A percentile compares a stretch with the other conserved stretches of the same genome.
These are phyloP conservation scores for Allobates femoralis DNA, from an alignment of 2,797 vertebrate species.

Conservation along the genomic window DNA sequence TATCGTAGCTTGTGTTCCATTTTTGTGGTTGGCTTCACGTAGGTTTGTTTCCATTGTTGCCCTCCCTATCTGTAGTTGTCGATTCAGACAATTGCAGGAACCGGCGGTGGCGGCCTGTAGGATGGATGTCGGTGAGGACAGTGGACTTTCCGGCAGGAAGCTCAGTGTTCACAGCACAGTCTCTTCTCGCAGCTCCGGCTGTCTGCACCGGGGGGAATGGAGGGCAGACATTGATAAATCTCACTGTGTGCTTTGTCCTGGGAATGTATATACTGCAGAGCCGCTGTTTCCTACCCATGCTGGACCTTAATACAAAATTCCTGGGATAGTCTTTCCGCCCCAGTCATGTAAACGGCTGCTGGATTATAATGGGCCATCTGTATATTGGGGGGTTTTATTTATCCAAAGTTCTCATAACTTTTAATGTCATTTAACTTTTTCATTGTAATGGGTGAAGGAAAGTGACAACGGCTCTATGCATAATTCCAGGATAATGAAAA, in stretches of 20 bases:
- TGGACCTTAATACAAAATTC: not conserved
- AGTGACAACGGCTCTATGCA: not conserved
- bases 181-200: not conserved
- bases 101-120: not conserved
- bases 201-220: not conserved
- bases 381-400: too few relatives aligned
- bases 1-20: not conserved
- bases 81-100: not conserved
- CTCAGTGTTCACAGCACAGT: not conserved
- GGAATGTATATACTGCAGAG: conserved; percentile 10
- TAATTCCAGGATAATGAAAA: not conserved
- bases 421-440: not conserved
- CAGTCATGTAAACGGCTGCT: not conserved
- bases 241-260: not conserved
- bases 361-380: not conserved
- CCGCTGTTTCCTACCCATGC: not conserved
- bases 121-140: conserved; percentile 33
- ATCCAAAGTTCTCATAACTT: not conserved
- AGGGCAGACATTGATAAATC: conserved; percentile 16
- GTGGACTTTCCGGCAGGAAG: conserved; percentile 34
- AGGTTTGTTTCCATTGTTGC: not conserved
- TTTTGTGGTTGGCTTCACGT: not conserved
- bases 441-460: not conserved
- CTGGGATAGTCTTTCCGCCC: not conserved
- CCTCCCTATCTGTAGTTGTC: not conserved